Evolutionary conservation across 2,888 invertebrate genomes (phyloP).

Genomic region (Dolomedes plantarius): DNA sequence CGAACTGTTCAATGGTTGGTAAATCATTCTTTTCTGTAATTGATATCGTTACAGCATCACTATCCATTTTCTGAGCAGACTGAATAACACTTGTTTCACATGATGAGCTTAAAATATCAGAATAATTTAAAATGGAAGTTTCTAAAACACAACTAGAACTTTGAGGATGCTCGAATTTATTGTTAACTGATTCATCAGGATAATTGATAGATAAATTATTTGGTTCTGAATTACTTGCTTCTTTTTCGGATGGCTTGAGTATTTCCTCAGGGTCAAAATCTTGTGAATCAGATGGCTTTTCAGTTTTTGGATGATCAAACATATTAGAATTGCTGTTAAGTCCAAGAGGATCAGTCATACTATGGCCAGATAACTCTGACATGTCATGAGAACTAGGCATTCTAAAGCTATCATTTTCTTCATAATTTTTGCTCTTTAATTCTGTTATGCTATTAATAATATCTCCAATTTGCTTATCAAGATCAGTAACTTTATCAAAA

Average conservation of each 20-base stretch:
- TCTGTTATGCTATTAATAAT: constrained; percentile 25
- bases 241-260: constrained; percentile 32
- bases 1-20: constrained; percentile 9
- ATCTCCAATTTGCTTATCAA: constrained; percentile 46
- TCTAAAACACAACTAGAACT: neutral
- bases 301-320: constrained; percentile 6
- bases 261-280: constrained; percentile 8
- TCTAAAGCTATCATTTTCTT: constrained; percentile 2
- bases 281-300: neutral
- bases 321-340: constrained; percentile 19
- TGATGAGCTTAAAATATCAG: constrained; percentile 24
- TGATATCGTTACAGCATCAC: constrained; percentile 13
- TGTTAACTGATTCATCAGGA: constrained; percentile 30
- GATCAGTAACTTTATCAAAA: constrained; percentile 28
- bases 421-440: neutral
- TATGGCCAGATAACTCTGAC: constrained; percentile 28
- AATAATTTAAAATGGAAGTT: constrained; percentile 25
- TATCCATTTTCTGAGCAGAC: constrained; percentile 32
- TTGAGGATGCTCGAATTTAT: constrained; percentile 34
- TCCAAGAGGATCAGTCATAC: constrained; percentile 30
- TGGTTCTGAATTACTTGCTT: neutral
- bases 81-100: constrained; percentile 43
- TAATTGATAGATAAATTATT: constrained; percentile 15
- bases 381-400: constrained; percentile 13
- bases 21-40: constrained; percentile 5